Evolutionary conservation across 2,113 vertebrate genomes (phyloP), one percentile per base, ranked within the genome.

Genomic region (Microtus ochrogaster): DNA sequence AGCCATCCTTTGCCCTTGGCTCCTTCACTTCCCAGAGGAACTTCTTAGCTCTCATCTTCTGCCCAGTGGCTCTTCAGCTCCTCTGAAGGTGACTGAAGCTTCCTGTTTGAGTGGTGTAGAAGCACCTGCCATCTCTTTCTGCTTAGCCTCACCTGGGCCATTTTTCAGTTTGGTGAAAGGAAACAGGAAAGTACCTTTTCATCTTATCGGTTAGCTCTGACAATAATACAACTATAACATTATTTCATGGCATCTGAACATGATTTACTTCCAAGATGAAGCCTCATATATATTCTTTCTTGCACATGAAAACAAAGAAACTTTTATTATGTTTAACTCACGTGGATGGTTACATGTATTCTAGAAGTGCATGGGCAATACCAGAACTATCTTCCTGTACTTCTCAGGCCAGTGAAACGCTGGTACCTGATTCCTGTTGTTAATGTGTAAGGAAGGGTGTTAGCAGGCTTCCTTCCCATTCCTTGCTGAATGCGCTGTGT

Each of bases 211-310:
- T 86, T 70, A 78, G 2, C 58, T n/a, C 5, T 90, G 58, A 88
- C 76, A 39, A 49, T 70, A 68, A 92, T 77, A n/a, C 44, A 86
- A 90, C 22, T 41, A 52, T 28, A 79, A 68, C 44, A 39, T 70
- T 85, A 44, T 58, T 83, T 78, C 79, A 3, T 63, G 73, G 14
- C 9, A 77, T 78, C 72, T 92, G 33, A 91, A 68, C 47, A 33
- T 85, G 44, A 49, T 24, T 74, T 84, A 65, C 89, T 93, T 93
- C 76, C 28, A 83, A 95, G 33, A 87, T 83, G 19, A 63, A 90
- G 10, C 70, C 7, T 24, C 79, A 10, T 55, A 22, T 72, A 65
- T 70, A 72, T 58, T 13, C 2, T 28, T 74, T 73, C 22, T n/a
- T 74, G 4, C 0, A 65, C 65, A n/a, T 28, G 14, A 68, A 89